Evolutionary conservation across 2,113 vertebrate genomes (phyloP).

Genomic region (Pelecanus crispus): DNA sequence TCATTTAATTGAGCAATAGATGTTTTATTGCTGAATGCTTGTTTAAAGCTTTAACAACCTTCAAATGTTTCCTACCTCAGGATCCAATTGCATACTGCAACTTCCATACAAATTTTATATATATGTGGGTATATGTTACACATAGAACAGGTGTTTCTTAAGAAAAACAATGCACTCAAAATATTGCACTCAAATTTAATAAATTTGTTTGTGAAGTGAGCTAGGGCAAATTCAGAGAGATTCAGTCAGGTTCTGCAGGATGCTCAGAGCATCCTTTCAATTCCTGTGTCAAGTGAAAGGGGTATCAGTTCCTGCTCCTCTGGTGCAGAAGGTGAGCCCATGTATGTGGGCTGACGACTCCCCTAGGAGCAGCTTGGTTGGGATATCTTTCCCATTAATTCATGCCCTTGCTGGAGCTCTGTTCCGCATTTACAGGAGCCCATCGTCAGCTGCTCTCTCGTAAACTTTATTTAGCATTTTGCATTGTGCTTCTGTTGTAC

Average conservation of each 20-base stretch:
- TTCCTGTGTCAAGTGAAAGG: rapidly evolving
- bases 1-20: constrained; percentile 51
- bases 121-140: neutral
- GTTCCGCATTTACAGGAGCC: neutral
- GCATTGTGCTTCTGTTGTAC: neutral
- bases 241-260: neutral
- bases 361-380: neutral
- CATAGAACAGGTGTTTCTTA: neutral
- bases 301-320: neutral
- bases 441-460: neutral
- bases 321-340: neutral
- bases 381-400: neutral
- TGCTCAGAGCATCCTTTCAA: neutral
- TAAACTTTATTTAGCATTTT: neutral
- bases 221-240: neutral
- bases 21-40: neutral
- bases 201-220: neutral
- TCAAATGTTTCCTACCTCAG: neutral
- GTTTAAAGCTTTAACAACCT: neutral
- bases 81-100: neutral
- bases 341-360: neutral
- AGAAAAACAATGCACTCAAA: neutral
- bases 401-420: neutral
- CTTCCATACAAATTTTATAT: neutral
- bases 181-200: neutral